phyloP scores from a whole-genome alignment of 1,140 invertebrate species.

The Ridgeia piscesae region DNA sequence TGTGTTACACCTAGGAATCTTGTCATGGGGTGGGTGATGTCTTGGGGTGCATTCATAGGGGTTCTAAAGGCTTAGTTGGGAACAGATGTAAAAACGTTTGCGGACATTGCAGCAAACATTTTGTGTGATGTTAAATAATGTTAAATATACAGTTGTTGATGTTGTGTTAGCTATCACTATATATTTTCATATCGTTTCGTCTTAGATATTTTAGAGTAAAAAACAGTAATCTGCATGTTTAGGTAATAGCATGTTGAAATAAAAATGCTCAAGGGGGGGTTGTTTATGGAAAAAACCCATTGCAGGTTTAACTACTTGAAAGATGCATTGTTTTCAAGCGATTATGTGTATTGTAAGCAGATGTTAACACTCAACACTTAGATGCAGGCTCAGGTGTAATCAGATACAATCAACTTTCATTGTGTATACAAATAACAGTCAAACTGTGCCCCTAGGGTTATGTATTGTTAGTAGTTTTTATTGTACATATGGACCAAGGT shows the following conservation, averaged over 20 bases:
- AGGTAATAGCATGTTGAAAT: neutral
- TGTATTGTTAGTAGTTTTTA: neutral
- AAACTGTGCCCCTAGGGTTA: neutral
- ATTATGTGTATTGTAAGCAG: neutral
- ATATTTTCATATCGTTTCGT: neutral
- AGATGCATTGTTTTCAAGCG: neutral
- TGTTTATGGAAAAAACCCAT: neutral
- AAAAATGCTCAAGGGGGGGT: neutral
- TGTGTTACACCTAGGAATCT: neutral
- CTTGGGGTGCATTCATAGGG: neutral
- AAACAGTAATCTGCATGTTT: neutral
- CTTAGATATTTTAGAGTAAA: neutral
- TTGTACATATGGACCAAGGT: neutral
- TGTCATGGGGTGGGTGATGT: neutral
- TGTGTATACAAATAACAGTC: neutral
- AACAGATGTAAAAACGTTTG: neutral
- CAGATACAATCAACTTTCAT: neutral
- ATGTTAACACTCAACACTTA: neutral
- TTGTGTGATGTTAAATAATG: neutral
- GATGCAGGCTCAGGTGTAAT: neutral
- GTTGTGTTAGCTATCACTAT: too few species aligned
- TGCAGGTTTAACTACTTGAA: neutral
- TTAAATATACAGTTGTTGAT: too few species aligned
- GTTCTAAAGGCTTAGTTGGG: neutral
- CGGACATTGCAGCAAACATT: neutral